Evolutionary conservation across 2,113 vertebrate species (phyloP), one percentile per base, ranked within the genome.

Genomic region (Lepisosteus oculatus): DNA sequence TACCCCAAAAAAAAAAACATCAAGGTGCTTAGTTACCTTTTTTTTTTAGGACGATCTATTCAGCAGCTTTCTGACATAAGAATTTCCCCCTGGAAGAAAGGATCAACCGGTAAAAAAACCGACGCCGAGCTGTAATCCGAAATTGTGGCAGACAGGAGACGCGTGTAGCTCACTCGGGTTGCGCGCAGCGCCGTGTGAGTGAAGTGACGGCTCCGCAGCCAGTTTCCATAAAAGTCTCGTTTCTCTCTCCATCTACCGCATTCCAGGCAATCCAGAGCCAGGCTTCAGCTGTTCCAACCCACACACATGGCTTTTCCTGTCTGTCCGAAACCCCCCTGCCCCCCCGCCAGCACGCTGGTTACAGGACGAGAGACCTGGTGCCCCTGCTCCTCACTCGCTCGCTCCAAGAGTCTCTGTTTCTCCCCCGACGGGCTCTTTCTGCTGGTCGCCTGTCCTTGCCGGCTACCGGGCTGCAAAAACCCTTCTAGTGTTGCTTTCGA

Each of bases 201-300:
- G 90, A 81, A 75, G 81, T 81, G 79, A 76, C 78, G 81, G 75
- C 80, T 75, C 83, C 74, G 61, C 80, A 83, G 79, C 82, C 86
- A 80, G 85, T 93, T 94, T 93, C 95, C 94, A 95, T 95, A 95
- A 95, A 97, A 95, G 94, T 95, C 91, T 86, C 85, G 90, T 86
- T 90, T 88, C 91, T 90, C 91, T 84, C 73, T 89, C 87, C 85
- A 78, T 87, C 85, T 81, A 87, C 89, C 80, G 87, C 94, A 96
- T 96, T 94, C 94, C 93, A 82, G 76, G 79, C 93, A 86, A 86
- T 89, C 89, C 90, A 90, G 78, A 84, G 72, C 76, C 85, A 83
- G 84, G 80, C 83, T 81, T 93, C 95, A 96, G 95, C 95, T 96
- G 95, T 91, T 86, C 86, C 85, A 69, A 55, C 72, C 56, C 78